These are phyloP conservation scores for Barypeithes pellucidus DNA, from an alignment of 2,888 invertebrate genomes.

Conservation along the genomic window DNA sequence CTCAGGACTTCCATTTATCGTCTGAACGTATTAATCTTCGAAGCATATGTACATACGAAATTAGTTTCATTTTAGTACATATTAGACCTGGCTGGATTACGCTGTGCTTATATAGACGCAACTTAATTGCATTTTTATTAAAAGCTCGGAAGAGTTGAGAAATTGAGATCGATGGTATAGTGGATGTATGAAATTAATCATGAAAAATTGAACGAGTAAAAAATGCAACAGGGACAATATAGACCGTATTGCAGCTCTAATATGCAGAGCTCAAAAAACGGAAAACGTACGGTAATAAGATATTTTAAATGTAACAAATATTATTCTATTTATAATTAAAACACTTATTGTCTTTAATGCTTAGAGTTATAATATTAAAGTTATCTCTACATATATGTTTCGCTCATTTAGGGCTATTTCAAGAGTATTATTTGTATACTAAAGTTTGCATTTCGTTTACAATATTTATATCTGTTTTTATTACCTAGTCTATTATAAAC, in stretches of 20 bases:
- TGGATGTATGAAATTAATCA: background rate
- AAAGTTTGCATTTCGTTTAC: too few species aligned
- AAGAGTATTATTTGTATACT: too few species aligned
- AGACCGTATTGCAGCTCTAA: background rate
- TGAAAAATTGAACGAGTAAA: background rate
- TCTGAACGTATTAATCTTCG: constrained; percentile 6
- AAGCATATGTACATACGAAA: background rate
- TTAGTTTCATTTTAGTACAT: constrained; percentile 20
- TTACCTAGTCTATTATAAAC: too few species aligned
- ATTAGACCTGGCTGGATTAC: constrained; percentile 6
- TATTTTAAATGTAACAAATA: too few species aligned
- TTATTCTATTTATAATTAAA: too few species aligned
- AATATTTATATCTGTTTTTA: too few species aligned
- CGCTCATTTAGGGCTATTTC: too few species aligned
- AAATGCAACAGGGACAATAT: background rate
- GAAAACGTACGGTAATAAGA: too few species aligned
- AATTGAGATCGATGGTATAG: constrained; percentile 5
- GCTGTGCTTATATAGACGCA: background rate
- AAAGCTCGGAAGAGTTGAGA: background rate
- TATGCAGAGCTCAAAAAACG: background rate
- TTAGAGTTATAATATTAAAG: too few species aligned
- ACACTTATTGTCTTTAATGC: too few species aligned
- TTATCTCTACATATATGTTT: too few species aligned
- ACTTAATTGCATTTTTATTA: constrained; percentile 22
- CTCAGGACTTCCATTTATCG: background rate